Evolutionary conservation across 2,888 invertebrate species (phyloP).

Genomic region (Orgyia antiqua): DNA sequence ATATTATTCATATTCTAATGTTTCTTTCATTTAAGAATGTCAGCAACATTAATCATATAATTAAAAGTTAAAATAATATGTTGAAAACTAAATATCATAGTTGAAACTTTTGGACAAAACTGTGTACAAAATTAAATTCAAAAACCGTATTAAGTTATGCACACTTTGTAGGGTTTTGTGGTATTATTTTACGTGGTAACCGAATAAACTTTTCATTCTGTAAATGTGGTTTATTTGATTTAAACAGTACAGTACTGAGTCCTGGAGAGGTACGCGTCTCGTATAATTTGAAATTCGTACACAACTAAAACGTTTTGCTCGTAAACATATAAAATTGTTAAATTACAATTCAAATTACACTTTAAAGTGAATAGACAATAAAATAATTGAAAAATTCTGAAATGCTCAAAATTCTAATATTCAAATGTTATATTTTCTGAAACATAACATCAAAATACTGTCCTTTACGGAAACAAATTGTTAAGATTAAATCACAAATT

Average conservation of each 20-base stretch:
- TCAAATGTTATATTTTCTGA: no score
- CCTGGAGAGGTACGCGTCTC: conserved; percentile 18
- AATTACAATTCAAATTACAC: no score
- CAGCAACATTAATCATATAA: no score
- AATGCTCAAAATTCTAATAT: no score
- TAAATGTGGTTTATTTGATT: conserved; percentile 50
- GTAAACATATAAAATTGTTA: no score
- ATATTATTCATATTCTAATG: no score
- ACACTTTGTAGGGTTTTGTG: conserved; percentile 38
- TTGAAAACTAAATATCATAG: conserved; percentile 29
- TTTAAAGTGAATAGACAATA: no score
- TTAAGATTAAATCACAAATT: no score
- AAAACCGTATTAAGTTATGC: conserved; percentile 39
- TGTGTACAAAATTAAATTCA: conserved; percentile 41
- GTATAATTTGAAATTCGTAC: conserved; percentile 37
- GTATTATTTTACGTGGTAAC: conserved; percentile 48
- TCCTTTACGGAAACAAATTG: no score
- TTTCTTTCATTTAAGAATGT: no score
- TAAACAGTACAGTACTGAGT: conserved; percentile 31
- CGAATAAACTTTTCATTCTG: conserved; percentile 45
- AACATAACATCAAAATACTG: no score
- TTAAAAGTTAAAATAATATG: conserved; percentile 7
- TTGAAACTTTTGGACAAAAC: conserved; percentile 26
- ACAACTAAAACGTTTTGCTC: conserved; percentile 32
- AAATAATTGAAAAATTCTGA: no score